Conservation (phyloP, 2,888 invertebrate species). For the Oxystoma pomonae region DNA sequence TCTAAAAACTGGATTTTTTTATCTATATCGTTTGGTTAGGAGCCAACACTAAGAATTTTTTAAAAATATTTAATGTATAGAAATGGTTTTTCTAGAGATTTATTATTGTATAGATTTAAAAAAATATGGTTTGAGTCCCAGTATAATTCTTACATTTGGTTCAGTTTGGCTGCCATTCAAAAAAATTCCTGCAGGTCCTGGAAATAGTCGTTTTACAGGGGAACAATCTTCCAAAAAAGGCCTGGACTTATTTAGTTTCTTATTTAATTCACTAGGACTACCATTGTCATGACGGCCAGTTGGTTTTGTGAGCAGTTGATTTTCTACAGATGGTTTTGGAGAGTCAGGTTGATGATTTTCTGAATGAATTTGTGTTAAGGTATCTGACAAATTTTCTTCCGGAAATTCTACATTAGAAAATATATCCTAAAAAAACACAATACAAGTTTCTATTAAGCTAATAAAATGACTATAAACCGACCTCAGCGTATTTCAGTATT, state of each 20-base stretch:
- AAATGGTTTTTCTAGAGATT: no score
- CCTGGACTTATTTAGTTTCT: neutral
- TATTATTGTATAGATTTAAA: no score
- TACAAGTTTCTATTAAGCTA: no score
- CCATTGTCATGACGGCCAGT: neutral
- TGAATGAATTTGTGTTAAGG: neutral
- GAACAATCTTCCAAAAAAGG: neutral
- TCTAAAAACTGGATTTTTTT: no score
- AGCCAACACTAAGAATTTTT: no score
- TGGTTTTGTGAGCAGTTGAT: neutral
- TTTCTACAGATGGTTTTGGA: neutral
- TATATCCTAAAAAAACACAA: neutral
- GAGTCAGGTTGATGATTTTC: neutral
- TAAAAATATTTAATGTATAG: no score
- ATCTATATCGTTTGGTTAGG: no score
- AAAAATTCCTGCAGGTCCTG: neutral
- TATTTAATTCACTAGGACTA: neutral
- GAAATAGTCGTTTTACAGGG: neutral
- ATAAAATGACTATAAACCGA: no score
- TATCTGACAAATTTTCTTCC: neutral
- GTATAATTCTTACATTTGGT: neutral
- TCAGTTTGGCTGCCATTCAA: neutral
- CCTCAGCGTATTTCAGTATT: no score
- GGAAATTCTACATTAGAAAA: neutral
- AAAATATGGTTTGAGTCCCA: no score